These are phyloP conservation scores for Horisme vitalbata DNA, from an alignment of 2,888 invertebrate species.

Conservation along the genomic window DNA sequence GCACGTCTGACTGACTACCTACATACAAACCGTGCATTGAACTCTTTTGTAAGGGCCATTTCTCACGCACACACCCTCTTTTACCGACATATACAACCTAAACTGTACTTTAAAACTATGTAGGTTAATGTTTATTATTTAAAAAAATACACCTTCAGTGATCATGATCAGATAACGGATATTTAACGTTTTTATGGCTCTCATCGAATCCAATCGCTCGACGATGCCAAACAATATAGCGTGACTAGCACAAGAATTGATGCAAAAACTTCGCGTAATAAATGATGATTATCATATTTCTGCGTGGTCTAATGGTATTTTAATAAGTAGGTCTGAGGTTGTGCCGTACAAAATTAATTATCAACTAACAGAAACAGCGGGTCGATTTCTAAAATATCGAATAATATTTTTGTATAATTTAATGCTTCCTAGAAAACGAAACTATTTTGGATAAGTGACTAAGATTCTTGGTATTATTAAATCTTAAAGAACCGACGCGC, in stretches of 20 bases:
- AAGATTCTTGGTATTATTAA: no score
- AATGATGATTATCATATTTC: constrained; percentile 7
- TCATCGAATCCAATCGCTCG: constrained; percentile 47
- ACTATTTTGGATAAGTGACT: no score
- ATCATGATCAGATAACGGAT: constrained; percentile 56
- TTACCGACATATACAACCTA: constrained; percentile 38
- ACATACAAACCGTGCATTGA: constrained; percentile 69
- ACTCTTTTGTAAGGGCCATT: constrained; percentile 79
- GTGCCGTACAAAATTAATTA: not conserved
- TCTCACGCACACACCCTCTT: constrained; percentile 60
- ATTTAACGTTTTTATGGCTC: constrained; percentile 51
- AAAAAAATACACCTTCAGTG: no score
- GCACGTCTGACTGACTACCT: constrained; percentile 50
- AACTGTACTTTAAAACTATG: constrained; percentile 51
- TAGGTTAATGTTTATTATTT: constrained; percentile 45
- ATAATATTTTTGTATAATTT: no score
- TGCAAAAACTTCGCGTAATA: constrained; percentile 42
- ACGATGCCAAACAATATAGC: constrained; percentile 47
- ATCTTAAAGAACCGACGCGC: no score
- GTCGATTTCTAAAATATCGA: not conserved
- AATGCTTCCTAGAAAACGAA: no score
- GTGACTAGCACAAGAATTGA: constrained; percentile 46
- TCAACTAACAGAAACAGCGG: not conserved
- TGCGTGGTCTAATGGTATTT: not conserved
- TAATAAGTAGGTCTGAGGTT: not conserved